phyloP scores from a whole-genome alignment of 1,140 invertebrate species.

The Drosophila mojavensis region DNA sequence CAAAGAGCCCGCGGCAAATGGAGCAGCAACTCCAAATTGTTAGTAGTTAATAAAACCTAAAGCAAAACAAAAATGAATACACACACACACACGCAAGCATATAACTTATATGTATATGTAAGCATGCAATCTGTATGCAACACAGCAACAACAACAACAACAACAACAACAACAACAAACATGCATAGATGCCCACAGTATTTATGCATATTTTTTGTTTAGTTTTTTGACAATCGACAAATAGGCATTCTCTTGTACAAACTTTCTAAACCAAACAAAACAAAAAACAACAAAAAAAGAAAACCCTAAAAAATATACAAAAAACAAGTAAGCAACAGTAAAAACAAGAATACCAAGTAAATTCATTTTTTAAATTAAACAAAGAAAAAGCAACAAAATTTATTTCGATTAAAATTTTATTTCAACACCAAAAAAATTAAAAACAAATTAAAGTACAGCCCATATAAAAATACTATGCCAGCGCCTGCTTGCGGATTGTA shows the following conservation, averaged over 20 bases:
- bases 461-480: constrained; percentile 31
- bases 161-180: constrained; percentile 49
- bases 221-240: constrained; percentile 84
- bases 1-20: constrained; percentile 22
- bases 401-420: constrained; percentile 43
- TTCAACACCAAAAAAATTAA: constrained; percentile 33
- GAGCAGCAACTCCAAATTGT: constrained; percentile 39
- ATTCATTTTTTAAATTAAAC: constrained; percentile 40
- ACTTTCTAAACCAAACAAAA: constrained; percentile 57
- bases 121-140: not conserved
- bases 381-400: constrained; percentile 45
- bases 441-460: constrained; percentile 37
- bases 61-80: constrained; percentile 11
- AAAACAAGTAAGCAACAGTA: constrained; percentile 17
- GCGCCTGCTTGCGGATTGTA: constrained; percentile 35
- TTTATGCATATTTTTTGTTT: constrained; percentile 73
- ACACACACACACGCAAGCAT: constrained; percentile 25
- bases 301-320: constrained; percentile 21
- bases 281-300: constrained; percentile 33
- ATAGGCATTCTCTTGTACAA: constrained; percentile 84
- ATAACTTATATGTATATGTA: constrained; percentile 9
- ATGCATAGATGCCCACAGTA: constrained; percentile 48
- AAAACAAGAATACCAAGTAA: constrained; percentile 21
- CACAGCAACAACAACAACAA: constrained; percentile 37
- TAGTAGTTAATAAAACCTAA: constrained; percentile 43